phyloP scores from a whole-genome alignment of 2,797 vertebrate genomes.

The Graptemys geographica region DNA sequence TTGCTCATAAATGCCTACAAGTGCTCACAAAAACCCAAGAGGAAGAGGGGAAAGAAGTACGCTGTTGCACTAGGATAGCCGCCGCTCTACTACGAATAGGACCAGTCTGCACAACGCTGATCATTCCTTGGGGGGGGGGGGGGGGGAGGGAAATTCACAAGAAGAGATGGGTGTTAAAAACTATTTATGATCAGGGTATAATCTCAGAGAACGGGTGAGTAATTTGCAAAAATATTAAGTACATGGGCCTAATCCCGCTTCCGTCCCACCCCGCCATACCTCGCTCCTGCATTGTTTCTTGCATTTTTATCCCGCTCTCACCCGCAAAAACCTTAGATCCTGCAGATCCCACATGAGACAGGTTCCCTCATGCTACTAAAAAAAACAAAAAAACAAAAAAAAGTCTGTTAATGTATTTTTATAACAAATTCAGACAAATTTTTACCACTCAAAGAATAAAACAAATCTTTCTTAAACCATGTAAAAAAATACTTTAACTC shows the following conservation, averaged over 20 bases:
- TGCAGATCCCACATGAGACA: no score
- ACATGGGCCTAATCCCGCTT: neutral
- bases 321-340: no score
- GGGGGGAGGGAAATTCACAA: neutral
- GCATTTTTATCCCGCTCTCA: no score
- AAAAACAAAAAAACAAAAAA: no score
- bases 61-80: slow-evolving; percentile 30
- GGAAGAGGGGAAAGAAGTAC: neutral
- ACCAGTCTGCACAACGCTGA: neutral
- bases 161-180: neutral
- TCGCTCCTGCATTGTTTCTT: no score
- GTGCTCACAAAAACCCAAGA: neutral
- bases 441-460: no score
- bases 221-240: neutral
- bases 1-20: slow-evolving; percentile 1
- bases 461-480: no score
- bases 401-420: no score
- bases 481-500: no score
- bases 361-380: no score
- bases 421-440: no score
- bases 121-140: accelerated
- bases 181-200: accelerated
- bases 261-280: no score
- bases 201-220: neutral
- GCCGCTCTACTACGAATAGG: accelerated